A percentile compares a stretch with the other conserved stretches of the same genome.
These are phyloP conservation scores for Acinonyx jubatus DNA, from an alignment of 2,113 vertebrate genomes.

Conservation along the genomic window DNA sequence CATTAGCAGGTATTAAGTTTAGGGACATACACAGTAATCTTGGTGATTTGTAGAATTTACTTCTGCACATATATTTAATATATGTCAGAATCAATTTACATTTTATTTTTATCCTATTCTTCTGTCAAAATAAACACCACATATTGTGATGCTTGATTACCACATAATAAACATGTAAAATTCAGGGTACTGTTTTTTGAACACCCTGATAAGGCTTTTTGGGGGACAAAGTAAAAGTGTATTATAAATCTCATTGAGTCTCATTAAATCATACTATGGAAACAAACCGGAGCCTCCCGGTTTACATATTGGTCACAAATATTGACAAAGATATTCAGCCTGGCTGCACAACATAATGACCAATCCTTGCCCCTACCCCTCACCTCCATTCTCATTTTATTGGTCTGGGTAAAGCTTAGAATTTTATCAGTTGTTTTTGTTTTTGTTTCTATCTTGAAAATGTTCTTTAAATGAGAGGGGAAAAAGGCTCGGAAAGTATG, in stretches of 20 bases:
- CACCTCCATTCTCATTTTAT: not conserved
- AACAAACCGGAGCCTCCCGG: not conserved
- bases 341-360: not conserved
- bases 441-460: not conserved
- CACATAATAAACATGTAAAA: not conserved
- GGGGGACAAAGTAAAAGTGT: not conserved
- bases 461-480: not conserved
- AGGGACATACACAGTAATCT: not conserved
- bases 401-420: not conserved
- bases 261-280: not conserved
- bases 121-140: not conserved
- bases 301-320: not conserved
- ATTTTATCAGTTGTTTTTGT: not conserved
- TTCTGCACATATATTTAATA: not conserved
- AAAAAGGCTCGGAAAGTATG: not conserved
- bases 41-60: not conserved
- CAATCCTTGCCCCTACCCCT: not conserved
- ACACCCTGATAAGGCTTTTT: not conserved
- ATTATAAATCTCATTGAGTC: not conserved
- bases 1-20: not conserved
- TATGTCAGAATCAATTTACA: not conserved
- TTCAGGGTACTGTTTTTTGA: not conserved
- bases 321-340: not conserved
- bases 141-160: not conserved
- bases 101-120: not conserved